phyloP scores from a whole-genome alignment of 2,888 invertebrate species.

The Cantharis lateralis region DNA sequence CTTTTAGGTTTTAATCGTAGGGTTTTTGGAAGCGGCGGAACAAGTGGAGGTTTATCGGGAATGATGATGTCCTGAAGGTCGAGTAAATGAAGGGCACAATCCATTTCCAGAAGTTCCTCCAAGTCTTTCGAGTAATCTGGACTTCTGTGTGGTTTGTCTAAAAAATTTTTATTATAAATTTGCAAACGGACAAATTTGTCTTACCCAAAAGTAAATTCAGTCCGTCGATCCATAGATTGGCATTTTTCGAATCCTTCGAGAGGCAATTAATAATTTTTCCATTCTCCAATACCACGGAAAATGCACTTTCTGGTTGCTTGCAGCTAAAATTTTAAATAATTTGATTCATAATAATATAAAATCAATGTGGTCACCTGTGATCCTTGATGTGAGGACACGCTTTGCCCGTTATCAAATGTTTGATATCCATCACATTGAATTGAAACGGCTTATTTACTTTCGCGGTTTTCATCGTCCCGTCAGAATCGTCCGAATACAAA shows the following conservation, averaged over 20 bases:
- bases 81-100: conserved; percentile 47
- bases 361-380: conserved; percentile 40
- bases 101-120: conserved; percentile 48
- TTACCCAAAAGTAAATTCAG: conserved; percentile 48
- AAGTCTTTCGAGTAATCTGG: conserved; percentile 46
- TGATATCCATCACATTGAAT: conserved; percentile 41
- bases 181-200: neutral
- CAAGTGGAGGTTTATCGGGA: conserved; percentile 46
- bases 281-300: conserved; percentile 47
- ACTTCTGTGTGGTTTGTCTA: conserved; percentile 42
- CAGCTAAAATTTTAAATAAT: too few species aligned
- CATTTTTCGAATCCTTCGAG: conserved; percentile 45
- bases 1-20: conserved; percentile 37
- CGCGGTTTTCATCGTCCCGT: conserved; percentile 16
- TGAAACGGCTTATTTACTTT: conserved; percentile 31
- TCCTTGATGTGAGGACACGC: conserved; percentile 49
- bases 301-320: conserved; percentile 43
- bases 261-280: conserved; percentile 47
- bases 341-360: too few species aligned
- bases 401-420: conserved; percentile 48
- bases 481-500: conserved; percentile 33
- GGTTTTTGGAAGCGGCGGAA: conserved; percentile 42
- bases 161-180: neutral
- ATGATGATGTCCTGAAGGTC: conserved; percentile 50
- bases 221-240: conserved; percentile 50